phyloP scores from a whole-genome alignment of 2,797 vertebrate genomes.

The Sebastes itinus region DNA sequence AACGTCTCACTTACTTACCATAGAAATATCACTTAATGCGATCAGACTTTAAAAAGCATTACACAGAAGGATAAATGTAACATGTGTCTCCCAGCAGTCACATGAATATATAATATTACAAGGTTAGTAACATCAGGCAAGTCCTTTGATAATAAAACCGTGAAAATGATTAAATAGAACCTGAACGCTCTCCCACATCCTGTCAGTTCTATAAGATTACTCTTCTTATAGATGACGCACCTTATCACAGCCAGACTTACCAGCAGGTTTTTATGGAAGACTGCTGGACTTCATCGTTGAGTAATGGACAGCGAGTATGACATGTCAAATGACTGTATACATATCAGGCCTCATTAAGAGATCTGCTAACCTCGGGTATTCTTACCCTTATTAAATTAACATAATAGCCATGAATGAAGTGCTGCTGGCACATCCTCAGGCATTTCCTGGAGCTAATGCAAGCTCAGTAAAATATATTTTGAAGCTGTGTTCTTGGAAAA shows the following conservation, averaged over 20 bases:
- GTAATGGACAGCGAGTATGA: constrained; percentile 1
- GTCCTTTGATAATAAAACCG: constrained; percentile 8
- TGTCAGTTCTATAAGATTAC: constrained; percentile 6
- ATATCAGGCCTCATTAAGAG: constrained; percentile 28
- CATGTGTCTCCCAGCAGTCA: background rate
- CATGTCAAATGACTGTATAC: constrained; percentile 6
- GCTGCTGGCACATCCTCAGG: constrained; percentile 52
- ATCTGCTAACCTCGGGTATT: constrained; percentile 42
- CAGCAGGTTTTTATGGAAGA: constrained; percentile 5
- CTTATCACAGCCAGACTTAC: background rate
- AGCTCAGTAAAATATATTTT: constrained; percentile 56
- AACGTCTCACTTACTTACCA: background rate
- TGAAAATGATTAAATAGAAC: constrained; percentile 1
- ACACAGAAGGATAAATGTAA: background rate
- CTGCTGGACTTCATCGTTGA: background rate
- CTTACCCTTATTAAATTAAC: constrained; percentile 13
- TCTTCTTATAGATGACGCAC: background rate
- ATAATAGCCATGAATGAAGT: constrained; percentile 33
- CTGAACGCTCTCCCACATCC: background rate
- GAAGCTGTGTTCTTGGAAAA: constrained; percentile 40
- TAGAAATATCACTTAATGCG: background rate
- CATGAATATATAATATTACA: background rate
- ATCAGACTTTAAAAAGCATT: background rate
- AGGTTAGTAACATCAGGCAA: background rate
- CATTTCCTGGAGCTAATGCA: constrained; percentile 60